Evolutionary conservation across 2,888 invertebrate species (phyloP).

Genomic region (Lucinisca nassula): DNA sequence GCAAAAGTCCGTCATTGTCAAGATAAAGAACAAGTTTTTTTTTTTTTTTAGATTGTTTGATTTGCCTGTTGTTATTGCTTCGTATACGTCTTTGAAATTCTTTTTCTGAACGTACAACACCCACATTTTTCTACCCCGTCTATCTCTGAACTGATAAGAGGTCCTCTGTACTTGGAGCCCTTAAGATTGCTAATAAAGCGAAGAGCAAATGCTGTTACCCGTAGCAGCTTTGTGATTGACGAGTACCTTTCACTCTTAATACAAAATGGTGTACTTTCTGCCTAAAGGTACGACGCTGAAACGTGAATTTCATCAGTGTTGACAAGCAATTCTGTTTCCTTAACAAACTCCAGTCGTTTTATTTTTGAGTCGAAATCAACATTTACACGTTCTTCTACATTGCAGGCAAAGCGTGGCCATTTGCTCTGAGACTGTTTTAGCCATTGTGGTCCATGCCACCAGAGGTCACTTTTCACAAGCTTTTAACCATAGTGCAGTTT

Average conservation of each 20-base stretch:
- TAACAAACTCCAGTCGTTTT: neutral
- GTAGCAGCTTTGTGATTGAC: conserved; percentile 25
- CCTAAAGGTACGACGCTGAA: neutral
- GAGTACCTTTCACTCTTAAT: conserved; percentile 31
- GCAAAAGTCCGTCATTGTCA: neutral
- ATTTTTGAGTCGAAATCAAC: neutral
- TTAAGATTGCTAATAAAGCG: conserved; percentile 26
- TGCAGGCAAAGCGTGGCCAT: conserved; percentile 6
- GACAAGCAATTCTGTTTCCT: neutral
- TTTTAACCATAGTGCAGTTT: too few relatives aligned
- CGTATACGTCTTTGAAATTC: conserved; percentile 2
- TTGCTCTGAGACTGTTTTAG: neutral
- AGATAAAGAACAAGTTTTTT: neutral
- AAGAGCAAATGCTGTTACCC: conserved; percentile 11
- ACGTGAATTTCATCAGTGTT: neutral
- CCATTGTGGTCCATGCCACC: conserved; percentile 31
- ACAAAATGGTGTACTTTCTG: conserved; percentile 18
- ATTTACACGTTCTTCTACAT: neutral
- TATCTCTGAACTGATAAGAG: conserved; percentile 16
- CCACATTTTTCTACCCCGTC: conserved; percentile 26
- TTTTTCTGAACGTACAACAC: conserved; percentile 4
- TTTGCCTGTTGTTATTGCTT: neutral
- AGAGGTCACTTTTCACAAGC: neutral
- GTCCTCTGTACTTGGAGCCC: neutral
- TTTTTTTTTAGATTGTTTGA: neutral